Percentiles rank a stretch among this genome's conserved stretches.
Evolutionary conservation across 2,113 vertebrate species (phyloP).

Genomic region (Cichladusa arquata): DNA sequence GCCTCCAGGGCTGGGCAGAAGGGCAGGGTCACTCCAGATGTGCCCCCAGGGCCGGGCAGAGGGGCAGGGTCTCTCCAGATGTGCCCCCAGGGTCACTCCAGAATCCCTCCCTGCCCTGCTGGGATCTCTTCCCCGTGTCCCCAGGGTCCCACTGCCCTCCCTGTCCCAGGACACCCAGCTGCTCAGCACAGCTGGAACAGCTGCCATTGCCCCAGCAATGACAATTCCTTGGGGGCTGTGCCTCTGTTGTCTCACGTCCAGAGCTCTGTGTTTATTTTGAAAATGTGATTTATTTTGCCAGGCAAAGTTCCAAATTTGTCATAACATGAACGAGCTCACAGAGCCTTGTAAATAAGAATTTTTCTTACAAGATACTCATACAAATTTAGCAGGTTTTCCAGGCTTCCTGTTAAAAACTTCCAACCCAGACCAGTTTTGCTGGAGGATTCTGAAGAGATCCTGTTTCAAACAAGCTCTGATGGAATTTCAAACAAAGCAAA

Average conservation of each 20-base stretch:
- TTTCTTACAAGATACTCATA: fast-evolving
- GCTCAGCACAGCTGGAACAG: fast-evolving
- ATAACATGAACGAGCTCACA: fast-evolving
- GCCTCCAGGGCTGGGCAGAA: fast-evolving
- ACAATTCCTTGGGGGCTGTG: neutral
- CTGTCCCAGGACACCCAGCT: neutral
- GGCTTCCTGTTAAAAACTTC: neutral
- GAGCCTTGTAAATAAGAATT: neutral
- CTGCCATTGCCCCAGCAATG: neutral
- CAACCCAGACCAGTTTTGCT: neutral
- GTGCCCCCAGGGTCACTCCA: no score
- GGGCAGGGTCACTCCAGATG: neutral
- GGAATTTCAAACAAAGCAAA: neutral
- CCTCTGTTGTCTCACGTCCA: fast-evolving
- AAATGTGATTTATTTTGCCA: neutral
- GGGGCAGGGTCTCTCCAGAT: neutral
- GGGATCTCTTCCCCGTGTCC: neutral
- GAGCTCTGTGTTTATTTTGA: neutral
- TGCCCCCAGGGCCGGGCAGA: neutral
- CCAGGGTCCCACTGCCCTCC: fast-evolving
- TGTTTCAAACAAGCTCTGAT: neutral
- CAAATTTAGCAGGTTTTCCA: neutral
- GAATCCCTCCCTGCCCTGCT: fast-evolving
- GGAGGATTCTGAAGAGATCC: neutral
- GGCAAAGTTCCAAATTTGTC: neutral